Conservation (phyloP, 2,888 invertebrate species). For the Camponotus fellah region DNA sequence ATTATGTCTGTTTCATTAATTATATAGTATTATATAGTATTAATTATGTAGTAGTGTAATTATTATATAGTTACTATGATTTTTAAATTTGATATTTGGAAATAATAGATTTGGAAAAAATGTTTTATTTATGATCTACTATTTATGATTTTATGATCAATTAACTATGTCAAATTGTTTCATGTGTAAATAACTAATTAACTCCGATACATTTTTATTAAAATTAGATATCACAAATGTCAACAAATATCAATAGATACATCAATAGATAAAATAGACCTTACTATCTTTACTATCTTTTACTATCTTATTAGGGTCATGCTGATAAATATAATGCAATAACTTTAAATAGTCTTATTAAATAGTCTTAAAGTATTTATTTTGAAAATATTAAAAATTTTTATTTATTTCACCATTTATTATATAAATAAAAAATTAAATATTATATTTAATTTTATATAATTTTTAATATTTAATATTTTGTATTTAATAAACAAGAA, state of each 20-base stretch:
- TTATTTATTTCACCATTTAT: neutral
- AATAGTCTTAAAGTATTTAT: neutral
- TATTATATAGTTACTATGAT: neutral
- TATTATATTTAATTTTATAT: too few relatives aligned
- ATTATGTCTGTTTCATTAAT: constrained; percentile 1
- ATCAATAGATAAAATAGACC: too few relatives aligned
- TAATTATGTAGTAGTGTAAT: too few relatives aligned
- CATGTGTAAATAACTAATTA: neutral
- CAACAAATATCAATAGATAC: too few relatives aligned
- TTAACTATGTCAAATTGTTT: neutral
- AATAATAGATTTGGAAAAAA: neutral
- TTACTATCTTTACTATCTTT: too few relatives aligned
- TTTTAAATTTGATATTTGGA: neutral
- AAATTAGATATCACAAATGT: neutral
- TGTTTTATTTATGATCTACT: neutral
- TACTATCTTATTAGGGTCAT: too few relatives aligned
- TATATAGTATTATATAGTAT: too few relatives aligned
- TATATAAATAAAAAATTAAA: too few relatives aligned
- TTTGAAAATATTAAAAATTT: neutral
- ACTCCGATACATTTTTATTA: neutral
- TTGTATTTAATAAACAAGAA: too few relatives aligned
- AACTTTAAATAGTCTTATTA: neutral
- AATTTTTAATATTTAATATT: too few relatives aligned
- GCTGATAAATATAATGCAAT: too few relatives aligned
- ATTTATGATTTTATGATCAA: neutral